Evolutionary conservation across 2,113 vertebrate genomes (phyloP), one percentile per base, ranked within the genome.

Genomic region (Taurulus bubalis): DNA sequence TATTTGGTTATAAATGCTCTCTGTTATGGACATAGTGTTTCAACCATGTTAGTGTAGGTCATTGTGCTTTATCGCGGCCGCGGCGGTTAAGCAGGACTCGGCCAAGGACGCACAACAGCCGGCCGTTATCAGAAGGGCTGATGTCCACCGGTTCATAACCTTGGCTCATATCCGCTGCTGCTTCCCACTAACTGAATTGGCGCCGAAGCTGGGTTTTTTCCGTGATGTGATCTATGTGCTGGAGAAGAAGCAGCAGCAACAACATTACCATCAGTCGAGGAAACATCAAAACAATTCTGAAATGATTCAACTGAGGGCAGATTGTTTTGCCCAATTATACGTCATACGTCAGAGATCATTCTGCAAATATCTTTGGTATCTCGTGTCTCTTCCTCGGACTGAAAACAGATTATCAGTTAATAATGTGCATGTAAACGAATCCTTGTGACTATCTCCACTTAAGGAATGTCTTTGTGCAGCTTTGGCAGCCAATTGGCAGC

Each of bases 171-270:
- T 91, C 90, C 72, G 72, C 83, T 69, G 62, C 82, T 77, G 72
- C 62, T 90, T 91, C 91, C 89, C 77, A 24, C 89, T 90, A 88
- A 93, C 85, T 79, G 80, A 87, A 89, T 89, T 91, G 91, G 85
- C 56, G 0, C 14, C 28, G 60, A 71, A 34, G 59, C 65, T 45
- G 68, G 24, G 53, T 32, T 85, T 85, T 78, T 40, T 80, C 82
- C 28, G 6, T 66, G 58, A 86, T 70, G 71, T 80, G 86, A 90
- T 91, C n/a, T 84, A 42, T 82, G 64, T 71, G 63, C 51, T 32
- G 51, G 38, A 75, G 75, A 7, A 80, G 65, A 49, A 72, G 66
- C 64, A 70, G 56, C 42, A 66, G 24, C 53, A 42, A 60, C 36
- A 77, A 42, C 32, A 59, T 62, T 12, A 38, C 8, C 24, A 16